Evolutionary conservation across 2,797 vertebrate genomes (phyloP).

Genomic region (Enteromius thamalakanensis): DNA sequence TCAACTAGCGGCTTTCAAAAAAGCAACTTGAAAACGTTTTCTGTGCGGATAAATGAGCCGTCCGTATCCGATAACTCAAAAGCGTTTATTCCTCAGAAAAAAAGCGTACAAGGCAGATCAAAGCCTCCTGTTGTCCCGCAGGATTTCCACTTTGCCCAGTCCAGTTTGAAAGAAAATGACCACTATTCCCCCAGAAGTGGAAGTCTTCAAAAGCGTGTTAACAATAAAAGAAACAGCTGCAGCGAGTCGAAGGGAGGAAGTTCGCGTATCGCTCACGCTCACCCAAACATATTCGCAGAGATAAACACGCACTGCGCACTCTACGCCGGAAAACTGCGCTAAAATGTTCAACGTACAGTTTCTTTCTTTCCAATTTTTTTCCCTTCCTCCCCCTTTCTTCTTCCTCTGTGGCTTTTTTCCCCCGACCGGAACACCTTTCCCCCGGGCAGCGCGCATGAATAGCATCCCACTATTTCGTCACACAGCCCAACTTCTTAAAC

Average conservation of each 20-base stretch:
- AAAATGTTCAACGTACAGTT: conserved; percentile 59
- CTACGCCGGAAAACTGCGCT: conserved; percentile 50
- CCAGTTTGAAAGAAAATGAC: conserved; percentile 52
- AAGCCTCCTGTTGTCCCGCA: conserved; percentile 32
- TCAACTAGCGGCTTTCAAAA: conserved; percentile 45
- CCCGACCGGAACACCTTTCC: conserved; percentile 80
- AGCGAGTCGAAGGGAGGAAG: conserved; percentile 27
- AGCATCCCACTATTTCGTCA: conserved; percentile 70
- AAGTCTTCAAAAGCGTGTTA: conserved; percentile 18
- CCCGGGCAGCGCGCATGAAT: conserved; percentile 71
- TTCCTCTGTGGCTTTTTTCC: conserved; percentile 66
- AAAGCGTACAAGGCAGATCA: neutral
- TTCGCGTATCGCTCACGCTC: neutral
- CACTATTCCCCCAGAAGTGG: conserved; percentile 49
- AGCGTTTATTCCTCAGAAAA: conserved; percentile 14
- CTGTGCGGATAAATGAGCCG: conserved; percentile 19
- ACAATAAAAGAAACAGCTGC: conserved; percentile 20
- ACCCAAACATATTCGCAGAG: conserved; percentile 20
- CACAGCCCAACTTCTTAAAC: conserved; percentile 64
- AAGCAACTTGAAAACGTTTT: conserved; percentile 29
- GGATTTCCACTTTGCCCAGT: conserved; percentile 37
- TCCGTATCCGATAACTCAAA: neutral
- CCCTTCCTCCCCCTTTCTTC: conserved; percentile 75
- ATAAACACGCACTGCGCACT: conserved; percentile 1
- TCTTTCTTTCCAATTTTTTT: conserved; percentile 80